phyloP scores from a whole-genome alignment of 64 coral and sea anemone species.

The Dendrophyllia cribrosa region DNA sequence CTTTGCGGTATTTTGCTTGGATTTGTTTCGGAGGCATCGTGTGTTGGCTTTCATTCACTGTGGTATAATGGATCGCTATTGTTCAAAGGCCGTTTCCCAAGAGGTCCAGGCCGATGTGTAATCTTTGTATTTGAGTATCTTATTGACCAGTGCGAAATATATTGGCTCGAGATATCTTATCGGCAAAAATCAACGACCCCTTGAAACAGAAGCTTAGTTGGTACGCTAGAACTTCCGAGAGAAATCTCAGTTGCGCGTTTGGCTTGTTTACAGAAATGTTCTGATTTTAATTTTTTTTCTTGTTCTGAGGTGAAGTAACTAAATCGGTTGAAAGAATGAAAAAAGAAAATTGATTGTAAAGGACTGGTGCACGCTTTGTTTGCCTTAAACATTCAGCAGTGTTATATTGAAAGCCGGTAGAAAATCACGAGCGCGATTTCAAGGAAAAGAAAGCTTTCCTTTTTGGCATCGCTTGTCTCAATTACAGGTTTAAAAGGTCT shows the following conservation, averaged over 20 bases:
- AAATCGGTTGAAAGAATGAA: not conserved
- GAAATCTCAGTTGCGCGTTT: conserved; percentile 17
- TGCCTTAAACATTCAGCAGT: not conserved
- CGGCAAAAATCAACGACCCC: conserved; percentile 56
- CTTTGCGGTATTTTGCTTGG: conserved; percentile 1
- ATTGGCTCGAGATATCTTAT: conserved; percentile 67
- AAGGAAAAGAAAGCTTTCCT: not conserved
- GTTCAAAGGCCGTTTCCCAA: conserved; percentile 27
- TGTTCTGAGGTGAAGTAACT: not conserved
- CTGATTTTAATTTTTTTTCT: not conserved
- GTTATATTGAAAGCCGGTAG: conserved; percentile 25
- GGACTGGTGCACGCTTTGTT: not conserved
- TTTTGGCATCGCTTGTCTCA: conserved; percentile 28
- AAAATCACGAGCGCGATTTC: not conserved
- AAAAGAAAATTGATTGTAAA: conserved; percentile 19
- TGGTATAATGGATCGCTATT: conserved; percentile 29
- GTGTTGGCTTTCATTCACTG: not conserved
- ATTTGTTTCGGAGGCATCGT: conserved; percentile 11
- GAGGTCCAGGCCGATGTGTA: conserved; percentile 28
- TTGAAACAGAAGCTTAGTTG: conserved; percentile 42
- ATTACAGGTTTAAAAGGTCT: conserved; percentile 61
- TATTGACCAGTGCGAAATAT: conserved; percentile 62
- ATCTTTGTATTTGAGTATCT: conserved; percentile 63
- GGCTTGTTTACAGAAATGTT: not conserved
- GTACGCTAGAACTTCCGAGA: not conserved